A percentile compares a stretch with the other conserved stretches of the same genome.
Evolutionary conservation across 2,113 vertebrate species (phyloP).

Genomic region (Miniopterus natalensis): DNA sequence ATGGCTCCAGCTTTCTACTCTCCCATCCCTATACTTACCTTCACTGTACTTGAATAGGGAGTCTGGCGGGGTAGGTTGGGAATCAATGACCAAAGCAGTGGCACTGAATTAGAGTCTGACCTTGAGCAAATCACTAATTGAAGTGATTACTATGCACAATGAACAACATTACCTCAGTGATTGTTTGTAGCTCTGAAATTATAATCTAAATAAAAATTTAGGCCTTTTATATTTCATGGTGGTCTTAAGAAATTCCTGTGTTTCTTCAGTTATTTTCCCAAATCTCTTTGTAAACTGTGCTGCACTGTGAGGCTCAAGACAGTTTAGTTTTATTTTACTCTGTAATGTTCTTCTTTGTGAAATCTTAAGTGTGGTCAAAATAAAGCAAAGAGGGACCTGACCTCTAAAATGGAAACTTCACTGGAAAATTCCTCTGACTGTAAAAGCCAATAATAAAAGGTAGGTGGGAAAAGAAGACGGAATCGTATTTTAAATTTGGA

Average conservation of each 20-base stretch:
- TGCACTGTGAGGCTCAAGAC: background rate
- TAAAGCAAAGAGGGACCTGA: slow-evolving; percentile 36
- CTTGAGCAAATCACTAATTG: background rate
- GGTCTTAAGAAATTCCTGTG: background rate
- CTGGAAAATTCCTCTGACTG: slow-evolving; percentile 18
- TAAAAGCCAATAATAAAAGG: slow-evolving; percentile 33
- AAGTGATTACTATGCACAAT: background rate
- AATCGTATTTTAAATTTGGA: slow-evolving; percentile 1
- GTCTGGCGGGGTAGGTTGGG: background rate
- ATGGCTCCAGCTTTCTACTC: background rate
- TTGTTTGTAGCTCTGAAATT: background rate
- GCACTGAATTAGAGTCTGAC: background rate
- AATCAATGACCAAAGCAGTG: background rate
- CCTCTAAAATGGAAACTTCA: slow-evolving; percentile 36
- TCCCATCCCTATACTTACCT: background rate
- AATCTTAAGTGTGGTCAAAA: slow-evolving; percentile 45
- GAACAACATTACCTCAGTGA: background rate
- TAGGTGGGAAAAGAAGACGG: background rate
- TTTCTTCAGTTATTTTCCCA: slow-evolving; percentile 29
- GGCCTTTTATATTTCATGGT: background rate
- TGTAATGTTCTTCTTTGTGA: slow-evolving; percentile 30
- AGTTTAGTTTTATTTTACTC: slow-evolving; percentile 59
- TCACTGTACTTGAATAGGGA: background rate
- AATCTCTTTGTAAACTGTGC: background rate
- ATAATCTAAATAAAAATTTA: slow-evolving; percentile 42